Evolutionary conservation across 2,888 invertebrate genomes (phyloP), one percentile per base, ranked within the genome.

Genomic region (Erannis defoliaria): DNA sequence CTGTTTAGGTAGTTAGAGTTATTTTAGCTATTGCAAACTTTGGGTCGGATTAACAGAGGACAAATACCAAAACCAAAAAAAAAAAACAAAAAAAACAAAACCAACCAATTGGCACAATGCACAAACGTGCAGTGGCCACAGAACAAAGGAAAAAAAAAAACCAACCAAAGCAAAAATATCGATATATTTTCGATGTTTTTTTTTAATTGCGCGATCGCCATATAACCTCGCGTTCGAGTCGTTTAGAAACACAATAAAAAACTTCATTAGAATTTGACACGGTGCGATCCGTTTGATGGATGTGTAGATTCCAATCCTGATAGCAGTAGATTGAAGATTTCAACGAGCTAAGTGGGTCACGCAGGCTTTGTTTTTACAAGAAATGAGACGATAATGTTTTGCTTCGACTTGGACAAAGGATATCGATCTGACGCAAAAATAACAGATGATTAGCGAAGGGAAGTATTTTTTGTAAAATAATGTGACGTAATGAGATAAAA

Each of bases 241-340:
- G 46, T 46, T 55, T 40, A 51, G 40, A 56, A 60, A 62, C 50
- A 56, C 57, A 64, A 70, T 66, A 64, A 60, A 62, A 66, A 64
- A 69, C 63, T 61, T 74, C 65, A 75, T 74, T 73, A 72, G 64
- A 70, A 64, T 66, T 67, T 71, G 77, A 73, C 75, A 68, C 68
- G 71, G 55, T 56, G 49, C 55, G 58, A 55, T 49, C 40, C 62
- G 57, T 63, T 59, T 79, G 77, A 81, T 77, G 71, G 75, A 77
- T 77, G 77, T 62, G 55, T 46, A 72, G 80, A 81, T 81, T 72
- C 70, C 62, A 78, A 73, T 80, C 72, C 50, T 76, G 80, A 80
- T 79, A 70, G 67, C 63, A 45, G 61, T 59, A 65, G 65, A 72
- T 72, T 60, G 67, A 72, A 71, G 67, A 70, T 71, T 33, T 33